phyloP scores from a whole-genome alignment of 2,797 vertebrate species.

The Cyclopterus lumpus region DNA sequence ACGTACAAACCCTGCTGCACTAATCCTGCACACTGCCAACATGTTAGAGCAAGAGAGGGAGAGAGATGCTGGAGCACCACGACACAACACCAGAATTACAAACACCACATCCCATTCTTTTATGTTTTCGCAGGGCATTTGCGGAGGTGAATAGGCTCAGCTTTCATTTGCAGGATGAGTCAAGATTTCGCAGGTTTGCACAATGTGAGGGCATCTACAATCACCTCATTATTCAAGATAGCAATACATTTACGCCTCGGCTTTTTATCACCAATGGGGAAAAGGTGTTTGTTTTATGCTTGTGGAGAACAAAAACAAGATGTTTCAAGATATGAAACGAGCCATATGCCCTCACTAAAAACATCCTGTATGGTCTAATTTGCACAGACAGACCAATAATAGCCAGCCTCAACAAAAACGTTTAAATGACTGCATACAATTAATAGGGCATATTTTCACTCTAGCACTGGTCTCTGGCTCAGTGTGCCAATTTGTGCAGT shows the following conservation, averaged over 20 bases:
- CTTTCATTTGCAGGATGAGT: conserved; percentile 42
- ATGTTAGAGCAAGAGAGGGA: conserved; percentile 22
- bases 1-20: conserved; percentile 28
- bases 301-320: conserved; percentile 9
- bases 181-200: conserved; percentile 47
- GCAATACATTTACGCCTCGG: conserved; percentile 55
- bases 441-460: conserved; percentile 45
- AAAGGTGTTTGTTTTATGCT: conserved; percentile 52
- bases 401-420: conserved; percentile 47
- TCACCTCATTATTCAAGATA: conserved; percentile 62
- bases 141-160: conserved; percentile 14
- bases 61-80: conserved; percentile 10
- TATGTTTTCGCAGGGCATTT: conserved; percentile 3
- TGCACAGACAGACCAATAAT: conserved; percentile 53
- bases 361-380: conserved; percentile 52
- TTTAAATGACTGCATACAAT: conserved; percentile 52
- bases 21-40: conserved; percentile 44
- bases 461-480: conserved; percentile 29
- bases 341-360: conserved; percentile 63
- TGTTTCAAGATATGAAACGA: conserved; percentile 50
- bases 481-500: conserved; percentile 17
- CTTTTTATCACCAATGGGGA: conserved; percentile 40
- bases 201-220: conserved; percentile 29
- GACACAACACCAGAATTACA: conserved; percentile 53
- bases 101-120: conserved; percentile 26